Evolutionary conservation across 2,797 vertebrate genomes (phyloP).

Genomic region (Dendrocincla tyrannina): DNA sequence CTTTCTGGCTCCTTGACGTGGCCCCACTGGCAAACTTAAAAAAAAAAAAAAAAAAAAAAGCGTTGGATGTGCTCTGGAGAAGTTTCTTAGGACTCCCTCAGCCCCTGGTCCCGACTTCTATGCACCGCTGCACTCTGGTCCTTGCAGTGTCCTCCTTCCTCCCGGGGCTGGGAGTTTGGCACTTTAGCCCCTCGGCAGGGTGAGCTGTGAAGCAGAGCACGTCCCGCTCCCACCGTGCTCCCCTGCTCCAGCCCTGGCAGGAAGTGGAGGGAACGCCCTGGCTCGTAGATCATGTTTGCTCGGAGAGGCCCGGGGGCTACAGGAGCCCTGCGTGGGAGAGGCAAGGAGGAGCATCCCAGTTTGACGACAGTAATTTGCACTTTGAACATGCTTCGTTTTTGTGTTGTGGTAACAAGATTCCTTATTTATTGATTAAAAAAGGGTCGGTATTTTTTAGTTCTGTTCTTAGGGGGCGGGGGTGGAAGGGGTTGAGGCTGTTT

Average conservation of each 20-base stretch:
- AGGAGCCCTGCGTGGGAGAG: constrained; percentile 70
- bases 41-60: not conserved
- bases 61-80: constrained; percentile 56
- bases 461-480: constrained; percentile 51
- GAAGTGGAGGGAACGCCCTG: constrained; percentile 70
- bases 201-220: constrained; percentile 69
- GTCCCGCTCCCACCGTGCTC: constrained; percentile 10
- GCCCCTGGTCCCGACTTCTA: constrained; percentile 67
- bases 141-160: constrained; percentile 65
- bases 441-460: constrained; percentile 72
- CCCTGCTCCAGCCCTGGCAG: constrained; percentile 51
- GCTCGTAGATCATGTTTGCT: constrained; percentile 72
- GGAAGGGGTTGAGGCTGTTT: constrained; percentile 63
- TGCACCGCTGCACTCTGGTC: constrained; percentile 59
- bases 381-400: constrained; percentile 82
- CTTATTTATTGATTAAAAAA: constrained; percentile 81
- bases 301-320: constrained; percentile 67
- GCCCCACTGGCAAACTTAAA: constrained; percentile 24
- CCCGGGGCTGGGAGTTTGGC: constrained; percentile 73
- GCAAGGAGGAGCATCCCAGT: constrained; percentile 75
- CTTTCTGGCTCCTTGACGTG: constrained; percentile 47
- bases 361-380: constrained; percentile 81
- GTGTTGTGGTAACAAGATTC: constrained; percentile 81
- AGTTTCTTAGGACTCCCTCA: constrained; percentile 58
- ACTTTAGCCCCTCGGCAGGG: constrained; percentile 74